Evolutionary conservation across 1,140 invertebrate species (phyloP).

Genomic region (Formica exsecta): DNA sequence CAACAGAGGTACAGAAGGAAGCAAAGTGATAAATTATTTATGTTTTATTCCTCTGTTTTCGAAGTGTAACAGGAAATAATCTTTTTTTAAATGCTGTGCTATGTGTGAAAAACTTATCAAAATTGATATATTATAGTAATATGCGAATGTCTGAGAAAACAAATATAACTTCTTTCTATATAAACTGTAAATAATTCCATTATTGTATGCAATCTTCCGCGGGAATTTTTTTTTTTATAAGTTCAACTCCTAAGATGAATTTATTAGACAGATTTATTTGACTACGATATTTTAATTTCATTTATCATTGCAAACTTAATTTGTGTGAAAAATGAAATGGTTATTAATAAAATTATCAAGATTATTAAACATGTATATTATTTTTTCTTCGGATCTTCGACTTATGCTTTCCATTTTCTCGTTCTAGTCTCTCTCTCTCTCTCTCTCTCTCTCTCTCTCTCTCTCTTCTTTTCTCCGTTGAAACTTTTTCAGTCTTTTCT

Average conservation of each 20-base stretch:
- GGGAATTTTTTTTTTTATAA: conserved; percentile 18
- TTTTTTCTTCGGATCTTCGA: too few species aligned
- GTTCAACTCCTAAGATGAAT: neutral
- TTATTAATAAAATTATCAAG: neutral
- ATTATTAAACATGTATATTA: neutral
- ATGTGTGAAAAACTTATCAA: neutral
- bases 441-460: too few species aligned
- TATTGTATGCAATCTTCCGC: neutral
- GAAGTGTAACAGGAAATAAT: neutral
- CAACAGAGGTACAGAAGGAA: neutral
- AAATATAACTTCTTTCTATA: conserved; percentile 13
- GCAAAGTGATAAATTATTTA: conserved; percentile 22
- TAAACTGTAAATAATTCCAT: conserved; percentile 27
- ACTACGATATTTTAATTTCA: conserved; percentile 4
- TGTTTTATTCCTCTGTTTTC: neutral
- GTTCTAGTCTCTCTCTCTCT: too few species aligned
- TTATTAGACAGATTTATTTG: neutral
- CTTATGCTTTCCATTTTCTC: too few species aligned
- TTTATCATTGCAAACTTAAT: neutral
- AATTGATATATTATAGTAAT: neutral
- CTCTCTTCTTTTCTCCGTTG: too few species aligned
- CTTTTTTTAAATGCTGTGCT: conserved; percentile 8
- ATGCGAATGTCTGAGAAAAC: neutral
- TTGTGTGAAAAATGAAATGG: neutral
- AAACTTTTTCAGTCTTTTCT: neutral